A percentile compares a stretch with the other conserved stretches of the same genome.
Conservation (phyloP, 2,797 vertebrate genomes). For the Galago senegalensis region DNA sequence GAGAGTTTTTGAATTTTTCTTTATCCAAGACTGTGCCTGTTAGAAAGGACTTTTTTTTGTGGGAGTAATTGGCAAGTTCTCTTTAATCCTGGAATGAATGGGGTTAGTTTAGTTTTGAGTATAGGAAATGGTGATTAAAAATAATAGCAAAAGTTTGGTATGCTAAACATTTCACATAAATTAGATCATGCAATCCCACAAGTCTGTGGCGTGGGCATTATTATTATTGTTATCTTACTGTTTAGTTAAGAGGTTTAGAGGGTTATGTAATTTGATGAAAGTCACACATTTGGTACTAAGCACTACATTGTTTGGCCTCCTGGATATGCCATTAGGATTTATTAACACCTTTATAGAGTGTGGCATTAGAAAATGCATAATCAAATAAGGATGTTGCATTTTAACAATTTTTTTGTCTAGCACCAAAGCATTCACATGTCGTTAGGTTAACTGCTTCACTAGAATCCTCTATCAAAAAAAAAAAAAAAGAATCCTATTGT, state of each 20-base stretch:
- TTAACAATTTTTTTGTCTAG: neutral
- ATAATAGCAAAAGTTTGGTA: neutral
- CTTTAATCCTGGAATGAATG: neutral
- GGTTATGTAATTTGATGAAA: neutral
- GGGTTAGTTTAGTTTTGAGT: conserved; percentile 22
- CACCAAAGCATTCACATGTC: neutral
- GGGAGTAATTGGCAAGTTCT: neutral
- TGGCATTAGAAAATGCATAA: neutral
- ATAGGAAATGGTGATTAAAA: conserved; percentile 28
- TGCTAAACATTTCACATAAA: conserved; percentile 36
- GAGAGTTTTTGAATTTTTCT: neutral
- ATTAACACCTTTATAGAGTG: neutral
- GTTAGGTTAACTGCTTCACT: neutral
- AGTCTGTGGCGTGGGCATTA: neutral
- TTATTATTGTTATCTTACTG: neutral
- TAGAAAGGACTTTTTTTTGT: neutral
- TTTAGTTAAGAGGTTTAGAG: neutral
- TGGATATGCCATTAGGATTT: neutral
- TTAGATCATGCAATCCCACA: neutral
- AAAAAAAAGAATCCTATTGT: neutral
- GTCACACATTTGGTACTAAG: neutral
- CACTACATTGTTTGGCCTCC: neutral
- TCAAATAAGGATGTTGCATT: conserved; percentile 14
- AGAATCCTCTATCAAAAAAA: conserved; percentile 32
- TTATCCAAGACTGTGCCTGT: neutral